Conservation (phyloP, 2,888 invertebrate species). For the Conomelus anceps region DNA sequence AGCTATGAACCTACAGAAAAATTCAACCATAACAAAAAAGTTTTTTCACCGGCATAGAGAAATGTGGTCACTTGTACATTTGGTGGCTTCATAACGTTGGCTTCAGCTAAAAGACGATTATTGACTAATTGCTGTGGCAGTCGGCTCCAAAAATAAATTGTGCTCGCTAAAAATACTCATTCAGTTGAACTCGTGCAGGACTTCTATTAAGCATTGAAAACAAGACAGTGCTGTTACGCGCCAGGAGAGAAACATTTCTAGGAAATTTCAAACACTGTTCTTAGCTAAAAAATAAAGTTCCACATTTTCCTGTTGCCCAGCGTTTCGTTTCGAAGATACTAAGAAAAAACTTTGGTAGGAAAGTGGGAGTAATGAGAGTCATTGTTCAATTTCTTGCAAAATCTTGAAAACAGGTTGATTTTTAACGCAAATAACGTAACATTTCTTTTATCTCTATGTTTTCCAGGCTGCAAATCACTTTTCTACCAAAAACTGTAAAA, state of each 20-base stretch:
- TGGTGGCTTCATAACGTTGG: neutral
- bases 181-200: neutral
- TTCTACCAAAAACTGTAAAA: too few species aligned
- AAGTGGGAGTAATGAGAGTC: too few species aligned
- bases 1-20: neutral
- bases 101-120: neutral
- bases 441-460: too few species aligned
- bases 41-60: neutral
- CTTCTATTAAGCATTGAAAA: neutral
- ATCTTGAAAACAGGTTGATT: too few species aligned
- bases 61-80: neutral
- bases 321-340: neutral
- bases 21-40: neutral
- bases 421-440: too few species aligned
- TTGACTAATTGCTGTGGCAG: neutral
- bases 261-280: neutral
- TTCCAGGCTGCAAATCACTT: too few species aligned
- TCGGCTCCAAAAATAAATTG: neutral
- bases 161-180: neutral
- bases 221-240: neutral
- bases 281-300: neutral
- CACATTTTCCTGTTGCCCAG: neutral
- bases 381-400: too few species aligned
- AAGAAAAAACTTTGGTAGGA: neutral
- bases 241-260: neutral